phyloP scores from a whole-genome alignment of 1,140 invertebrate species.

The Achatina immaculata region DNA sequence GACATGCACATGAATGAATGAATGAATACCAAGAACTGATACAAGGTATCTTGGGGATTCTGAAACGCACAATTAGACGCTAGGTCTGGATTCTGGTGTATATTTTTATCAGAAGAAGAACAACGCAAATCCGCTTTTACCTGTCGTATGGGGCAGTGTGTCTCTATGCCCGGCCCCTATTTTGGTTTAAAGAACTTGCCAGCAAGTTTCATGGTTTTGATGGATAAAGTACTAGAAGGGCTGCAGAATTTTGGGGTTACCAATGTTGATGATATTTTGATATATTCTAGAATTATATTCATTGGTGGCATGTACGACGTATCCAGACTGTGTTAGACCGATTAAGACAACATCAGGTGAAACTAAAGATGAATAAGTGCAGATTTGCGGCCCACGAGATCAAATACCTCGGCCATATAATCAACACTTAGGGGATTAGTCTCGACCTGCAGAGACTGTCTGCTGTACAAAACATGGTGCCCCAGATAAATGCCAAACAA shows the following conservation, averaged over 20 bases:
- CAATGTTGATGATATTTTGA: constrained; percentile 49
- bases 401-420: background rate
- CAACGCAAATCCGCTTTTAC: constrained; percentile 10
- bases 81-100: background rate
- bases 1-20: too few relatives aligned
- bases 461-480: background rate
- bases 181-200: constrained; percentile 52
- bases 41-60: background rate
- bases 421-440: constrained; percentile 38
- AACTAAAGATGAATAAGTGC: constrained; percentile 43
- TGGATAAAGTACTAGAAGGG: constrained; percentile 44
- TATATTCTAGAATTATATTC: too few relatives aligned
- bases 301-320: too few relatives aligned
- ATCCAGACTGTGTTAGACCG: constrained; percentile 49
- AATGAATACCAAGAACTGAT: too few relatives aligned
- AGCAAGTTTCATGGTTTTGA: too few relatives aligned
- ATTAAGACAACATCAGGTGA: constrained; percentile 47
- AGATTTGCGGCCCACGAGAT: background rate
- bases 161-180: constrained; percentile 49
- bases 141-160: constrained; percentile 31
- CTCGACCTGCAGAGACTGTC: constrained; percentile 10
- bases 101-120: background rate
- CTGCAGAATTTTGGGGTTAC: background rate
- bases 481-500: background rate
- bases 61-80: constrained; percentile 25